Base-by-base conservation (phyloP, 2,797 vertebrate genomes). In the Stomatorhinus walkeri region DNA sequence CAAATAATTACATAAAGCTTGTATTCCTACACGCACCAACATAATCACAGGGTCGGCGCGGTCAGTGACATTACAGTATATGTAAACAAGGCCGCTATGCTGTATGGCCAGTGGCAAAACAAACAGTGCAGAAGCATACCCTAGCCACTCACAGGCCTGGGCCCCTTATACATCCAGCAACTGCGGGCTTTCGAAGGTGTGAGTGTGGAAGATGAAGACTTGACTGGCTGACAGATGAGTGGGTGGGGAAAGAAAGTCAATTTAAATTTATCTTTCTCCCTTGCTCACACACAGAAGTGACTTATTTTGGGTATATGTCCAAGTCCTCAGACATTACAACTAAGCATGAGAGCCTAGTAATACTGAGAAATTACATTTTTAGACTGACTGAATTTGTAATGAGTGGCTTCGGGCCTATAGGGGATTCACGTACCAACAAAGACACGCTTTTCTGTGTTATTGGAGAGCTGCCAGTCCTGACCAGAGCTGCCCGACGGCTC, bases 181-280 rank as follows among this genome's bases (percentile, higher is more conserved):
- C 68, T 36, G 72, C 6, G 16, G 72, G 72, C 72, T 79, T 79
- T 79, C 36, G 16, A n/a, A 43, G 76, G 76, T 81, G 76, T 7
- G 76, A n/a, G 40, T n/a, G 40, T 46, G 76, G 32, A 40, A 36
- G 24, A 87, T 87, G 85, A 87, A 87, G 52, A 40, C 52, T 56
- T 59, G 51, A 87, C 85, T 87, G 79, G 48, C 61, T 89, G n/a
- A 89, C 64, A 79, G 61, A 87, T 56, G 61, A 76, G 61, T 49
- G 32, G 85, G 88, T 24, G 59, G 84, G 7, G 52, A 46, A 89
- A 36, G 36, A 59, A 56, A 43, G 40, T 76, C 51, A 61, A 22
- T 87, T 89, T 76, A 87, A 87, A 86, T 89, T 56, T 86, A 86
- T 83, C 61, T 48, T 19, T 83, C 81, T 85, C 87, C 19, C 56